phyloP scores from a whole-genome alignment of 2,797 vertebrate species.

The Megaceryle alcyon region DNA sequence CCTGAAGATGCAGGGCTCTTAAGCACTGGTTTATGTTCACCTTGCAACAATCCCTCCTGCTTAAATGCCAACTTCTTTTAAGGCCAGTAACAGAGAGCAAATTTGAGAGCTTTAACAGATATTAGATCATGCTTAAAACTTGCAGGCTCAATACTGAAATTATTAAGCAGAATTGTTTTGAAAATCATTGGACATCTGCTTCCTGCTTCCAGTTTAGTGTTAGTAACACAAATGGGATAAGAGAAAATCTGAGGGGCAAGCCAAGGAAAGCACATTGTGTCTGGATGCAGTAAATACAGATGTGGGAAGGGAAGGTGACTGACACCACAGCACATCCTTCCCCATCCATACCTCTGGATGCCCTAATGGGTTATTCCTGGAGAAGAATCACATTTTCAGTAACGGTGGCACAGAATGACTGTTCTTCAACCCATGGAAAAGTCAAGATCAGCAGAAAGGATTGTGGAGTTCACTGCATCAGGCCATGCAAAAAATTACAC shows the following conservation, averaged over 20 bases:
- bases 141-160: background rate
- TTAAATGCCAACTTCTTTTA: background rate
- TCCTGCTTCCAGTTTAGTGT: background rate
- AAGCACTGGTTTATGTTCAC: background rate
- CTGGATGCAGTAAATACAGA: background rate
- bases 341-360: background rate
- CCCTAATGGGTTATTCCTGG: conserved; percentile 64
- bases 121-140: background rate
- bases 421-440: conserved; percentile 61
- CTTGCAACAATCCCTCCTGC: background rate
- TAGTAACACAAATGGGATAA: background rate
- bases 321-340: background rate
- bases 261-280: background rate
- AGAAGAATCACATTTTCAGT: conserved; percentile 72
- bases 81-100: background rate
- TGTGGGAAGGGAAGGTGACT: background rate
- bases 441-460: conserved; percentile 29
- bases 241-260: background rate
- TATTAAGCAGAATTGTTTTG: background rate
- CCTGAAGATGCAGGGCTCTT: background rate
- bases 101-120: background rate
- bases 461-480: conserved; percentile 43
- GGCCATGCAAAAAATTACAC: conserved; percentile 53
- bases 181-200: background rate
- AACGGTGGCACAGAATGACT: conserved; percentile 69